Evolutionary conservation across 2,888 invertebrate species (phyloP), one percentile per base, ranked within the genome.

Genomic region (Erynnis tages): DNA sequence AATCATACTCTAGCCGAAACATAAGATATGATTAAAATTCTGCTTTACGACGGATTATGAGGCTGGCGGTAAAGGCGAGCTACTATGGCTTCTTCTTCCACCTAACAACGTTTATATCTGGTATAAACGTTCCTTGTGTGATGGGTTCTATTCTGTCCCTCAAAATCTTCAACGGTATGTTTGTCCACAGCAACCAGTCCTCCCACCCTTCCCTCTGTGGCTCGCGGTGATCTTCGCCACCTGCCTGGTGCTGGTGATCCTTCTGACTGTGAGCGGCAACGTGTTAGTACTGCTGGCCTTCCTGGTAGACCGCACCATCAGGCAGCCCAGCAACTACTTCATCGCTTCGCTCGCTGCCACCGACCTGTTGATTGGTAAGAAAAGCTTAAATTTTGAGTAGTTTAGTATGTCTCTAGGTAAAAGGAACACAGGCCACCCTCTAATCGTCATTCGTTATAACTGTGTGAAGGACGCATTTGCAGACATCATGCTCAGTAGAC

Each of bases 271-370:
- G 55, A 94, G 95, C 57, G 99, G 99, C 48, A 99, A 99, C 79
- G 96, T 98, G 48, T 92, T 99, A 58, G 98, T 99, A 50, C 92
- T 99, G 48, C 88, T 98, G 64, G 97, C 98, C 37, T 99, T 99
- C 83, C 94, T 98, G 57, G 96, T 98, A 34, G 98, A 98, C 82
- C 91, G 98, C 54, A 95, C 95, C 61, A 96, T 96, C 68, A 90
- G 99, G 50, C 98, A 99, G 76, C 99, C 99, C 19, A 98, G 98
- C 82, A 99, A 99, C 90, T 99, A 99, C 90, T 99, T 99, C 91
- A 98, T 99, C 61, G 98, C 98, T 5, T 99, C 99, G 0, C 91
- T 99, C 58, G 99, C 99, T 38, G 97, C 98, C 52, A 98, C 98
- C 5, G 98, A 99, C 82, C 94, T 99, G 91, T 91, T 99, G 56